Conservation (phyloP, 2,888 invertebrate genomes). For the Scaptomyza tumidula region DNA sequence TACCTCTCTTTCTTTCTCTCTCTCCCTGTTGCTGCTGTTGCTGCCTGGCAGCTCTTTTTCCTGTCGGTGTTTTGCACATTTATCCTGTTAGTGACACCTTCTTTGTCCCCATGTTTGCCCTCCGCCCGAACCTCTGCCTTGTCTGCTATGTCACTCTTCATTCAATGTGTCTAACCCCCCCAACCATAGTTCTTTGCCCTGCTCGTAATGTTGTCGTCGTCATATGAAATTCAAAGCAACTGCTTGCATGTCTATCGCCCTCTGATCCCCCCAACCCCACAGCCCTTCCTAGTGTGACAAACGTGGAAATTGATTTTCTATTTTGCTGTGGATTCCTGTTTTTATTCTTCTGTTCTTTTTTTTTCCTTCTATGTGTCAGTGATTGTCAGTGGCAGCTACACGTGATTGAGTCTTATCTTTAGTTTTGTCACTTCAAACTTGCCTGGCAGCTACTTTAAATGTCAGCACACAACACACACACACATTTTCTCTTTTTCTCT, state of each 20-base stretch:
- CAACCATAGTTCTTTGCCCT: not conserved
- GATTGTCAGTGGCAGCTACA: conserved; percentile 73
- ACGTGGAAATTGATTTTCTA: conserved; percentile 79
- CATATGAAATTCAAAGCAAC: conserved; percentile 77
- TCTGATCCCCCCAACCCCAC: not conserved
- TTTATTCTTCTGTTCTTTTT: conserved; percentile 21
- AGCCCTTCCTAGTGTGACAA: conserved; percentile 48
- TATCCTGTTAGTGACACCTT: conserved; percentile 80
- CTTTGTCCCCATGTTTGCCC: conserved; percentile 69
- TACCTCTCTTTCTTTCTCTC: not conserved
- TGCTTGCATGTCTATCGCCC: conserved; percentile 66
- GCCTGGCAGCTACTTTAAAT: conserved; percentile 79
- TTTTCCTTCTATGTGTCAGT: conserved; percentile 22
- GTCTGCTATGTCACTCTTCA: conserved; percentile 75
- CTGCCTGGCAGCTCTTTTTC: conserved; percentile 73
- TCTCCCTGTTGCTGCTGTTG: not conserved
- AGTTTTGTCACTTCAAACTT: conserved; percentile 76
- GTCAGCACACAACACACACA: conserved; percentile 57
- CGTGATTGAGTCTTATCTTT: conserved; percentile 79
- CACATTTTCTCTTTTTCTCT: not conserved
- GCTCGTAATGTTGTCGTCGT: conserved; percentile 42
- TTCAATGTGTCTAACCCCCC: conserved; percentile 42
- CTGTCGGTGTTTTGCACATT: conserved; percentile 79
- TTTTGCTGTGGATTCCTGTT: conserved; percentile 53
- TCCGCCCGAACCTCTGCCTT: not conserved